These are phyloP conservation scores for Arrhopalites spinosus DNA, from an alignment of 2,888 invertebrate species.

Conservation along the genomic window DNA sequence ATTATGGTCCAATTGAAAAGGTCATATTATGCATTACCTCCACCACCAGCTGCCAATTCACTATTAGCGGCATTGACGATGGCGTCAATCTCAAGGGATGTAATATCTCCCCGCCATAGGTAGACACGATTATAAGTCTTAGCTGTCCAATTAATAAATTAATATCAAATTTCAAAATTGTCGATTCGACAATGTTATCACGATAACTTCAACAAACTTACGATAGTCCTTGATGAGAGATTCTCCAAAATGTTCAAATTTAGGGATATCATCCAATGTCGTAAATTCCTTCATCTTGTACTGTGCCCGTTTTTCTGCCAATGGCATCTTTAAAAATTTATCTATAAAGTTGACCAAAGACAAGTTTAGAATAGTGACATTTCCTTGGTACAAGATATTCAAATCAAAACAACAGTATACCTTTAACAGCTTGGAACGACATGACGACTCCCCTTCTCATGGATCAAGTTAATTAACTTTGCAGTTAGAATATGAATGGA, in stretches of 20 bases:
- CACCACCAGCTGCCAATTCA: slow-evolving; percentile 76
- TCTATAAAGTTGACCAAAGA: slow-evolving; percentile 49
- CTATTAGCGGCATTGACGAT: slow-evolving; percentile 91
- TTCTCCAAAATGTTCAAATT: slow-evolving; percentile 8
- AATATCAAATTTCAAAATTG: background rate
- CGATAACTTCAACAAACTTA: too few species aligned
- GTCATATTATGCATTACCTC: slow-evolving; percentile 59
- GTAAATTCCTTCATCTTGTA: slow-evolving; percentile 59
- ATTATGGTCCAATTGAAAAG: too few species aligned
- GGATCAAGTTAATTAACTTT: too few species aligned
- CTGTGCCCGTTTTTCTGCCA: slow-evolving; percentile 64
- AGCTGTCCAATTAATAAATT: slow-evolving; percentile 8
- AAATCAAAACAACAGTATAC: too few species aligned
- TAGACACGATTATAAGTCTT: slow-evolving; percentile 42
- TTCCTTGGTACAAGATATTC: too few species aligned
- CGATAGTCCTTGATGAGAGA: slow-evolving; percentile 6
- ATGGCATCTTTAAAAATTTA: slow-evolving; percentile 63
- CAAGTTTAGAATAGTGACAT: too few species aligned
- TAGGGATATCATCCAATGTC: background rate
- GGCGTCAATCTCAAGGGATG: slow-evolving; percentile 79
- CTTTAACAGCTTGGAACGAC: slow-evolving; percentile 13
- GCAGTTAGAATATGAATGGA: too few species aligned
- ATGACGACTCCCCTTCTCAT: background rate
- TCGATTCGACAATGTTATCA: background rate
- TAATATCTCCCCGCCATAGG: slow-evolving; percentile 79